A percentile compares a stretch with the other conserved stretches of the same genome.
Conservation (phyloP, 2,888 invertebrate genomes). For the Iphiclides podalirius region DNA sequence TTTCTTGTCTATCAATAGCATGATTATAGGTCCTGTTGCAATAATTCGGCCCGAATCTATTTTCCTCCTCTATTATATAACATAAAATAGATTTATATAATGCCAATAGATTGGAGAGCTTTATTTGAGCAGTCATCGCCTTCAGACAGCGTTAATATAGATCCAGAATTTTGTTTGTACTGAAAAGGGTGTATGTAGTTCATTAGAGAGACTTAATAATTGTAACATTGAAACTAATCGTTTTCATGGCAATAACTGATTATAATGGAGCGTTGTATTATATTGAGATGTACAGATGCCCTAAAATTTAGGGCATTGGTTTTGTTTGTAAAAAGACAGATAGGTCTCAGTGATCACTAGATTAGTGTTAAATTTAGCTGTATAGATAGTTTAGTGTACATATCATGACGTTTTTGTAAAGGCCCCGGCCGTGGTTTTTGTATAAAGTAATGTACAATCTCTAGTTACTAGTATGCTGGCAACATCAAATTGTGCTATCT, state of each 20-base stretch:
- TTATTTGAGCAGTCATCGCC: conserved; percentile 46
- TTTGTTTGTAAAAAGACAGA: conserved; percentile 45
- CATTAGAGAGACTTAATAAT: background rate
- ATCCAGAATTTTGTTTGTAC: conserved; percentile 38
- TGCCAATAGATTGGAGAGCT: conserved; percentile 51
- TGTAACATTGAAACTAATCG: conserved; percentile 30
- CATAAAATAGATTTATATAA: conserved; percentile 29
- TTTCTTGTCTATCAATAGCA: too few species aligned
- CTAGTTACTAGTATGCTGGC: conserved; percentile 15
- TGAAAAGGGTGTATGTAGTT: conserved; percentile 8
- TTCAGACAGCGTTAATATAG: conserved; percentile 43
- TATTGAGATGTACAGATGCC: conserved; percentile 44
- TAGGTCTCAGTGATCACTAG: conserved; percentile 52
- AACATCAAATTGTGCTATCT: background rate
- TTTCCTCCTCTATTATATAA: background rate
- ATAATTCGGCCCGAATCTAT: background rate
- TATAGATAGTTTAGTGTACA: conserved; percentile 57
- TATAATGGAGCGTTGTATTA: conserved; percentile 29
- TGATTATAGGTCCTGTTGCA: background rate
- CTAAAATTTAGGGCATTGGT: conserved; percentile 68
- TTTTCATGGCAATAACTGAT: conserved; percentile 49
- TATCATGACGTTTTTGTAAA: conserved; percentile 64
- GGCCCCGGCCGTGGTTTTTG: conserved; percentile 45
- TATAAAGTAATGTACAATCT: conserved; percentile 58
- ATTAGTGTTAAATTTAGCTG: conserved; percentile 44